A percentile compares a stretch with the other conserved stretches of the same genome.
Conservation (phyloP, 1,140 invertebrate genomes). For the Helicoverpa armigera region DNA sequence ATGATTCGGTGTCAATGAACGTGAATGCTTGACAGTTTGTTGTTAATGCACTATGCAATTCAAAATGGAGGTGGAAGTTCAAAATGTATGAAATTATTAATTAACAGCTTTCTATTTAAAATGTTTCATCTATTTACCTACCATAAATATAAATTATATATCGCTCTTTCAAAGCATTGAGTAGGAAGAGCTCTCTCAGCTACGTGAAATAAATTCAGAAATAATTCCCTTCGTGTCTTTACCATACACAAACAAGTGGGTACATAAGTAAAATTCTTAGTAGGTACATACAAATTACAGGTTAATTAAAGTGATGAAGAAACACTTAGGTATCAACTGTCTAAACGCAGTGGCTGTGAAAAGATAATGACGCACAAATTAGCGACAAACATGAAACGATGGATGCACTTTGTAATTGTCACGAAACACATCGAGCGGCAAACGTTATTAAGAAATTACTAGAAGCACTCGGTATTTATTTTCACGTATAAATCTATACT, state of each 20-base stretch:
- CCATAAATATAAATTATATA: no score
- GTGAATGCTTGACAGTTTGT: neutral
- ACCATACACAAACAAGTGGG: no score
- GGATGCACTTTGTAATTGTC: slow-evolving; percentile 6
- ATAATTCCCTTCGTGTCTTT: no score
- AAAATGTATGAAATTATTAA: neutral
- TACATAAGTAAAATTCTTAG: neutral
- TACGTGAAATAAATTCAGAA: no score
- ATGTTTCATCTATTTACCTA: no score
- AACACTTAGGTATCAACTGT: neutral
- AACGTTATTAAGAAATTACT: neutral
- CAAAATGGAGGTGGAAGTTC: neutral
- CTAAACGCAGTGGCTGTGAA: slow-evolving; percentile 3
- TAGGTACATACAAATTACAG: neutral
- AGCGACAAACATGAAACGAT: neutral
- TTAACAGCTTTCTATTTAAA: no score
- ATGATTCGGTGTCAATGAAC: neutral
- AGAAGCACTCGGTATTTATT: no score
- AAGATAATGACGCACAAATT: neutral
- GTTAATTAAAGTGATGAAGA: neutral
- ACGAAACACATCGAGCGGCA: neutral
- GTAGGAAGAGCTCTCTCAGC: no score
- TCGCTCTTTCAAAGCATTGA: no score
- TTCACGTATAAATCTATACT: no score
- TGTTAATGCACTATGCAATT: neutral